Evolutionary conservation across 2,113 vertebrate genomes (phyloP), one percentile per base, ranked within the genome.

Genomic region (Ceratotherium simum): DNA sequence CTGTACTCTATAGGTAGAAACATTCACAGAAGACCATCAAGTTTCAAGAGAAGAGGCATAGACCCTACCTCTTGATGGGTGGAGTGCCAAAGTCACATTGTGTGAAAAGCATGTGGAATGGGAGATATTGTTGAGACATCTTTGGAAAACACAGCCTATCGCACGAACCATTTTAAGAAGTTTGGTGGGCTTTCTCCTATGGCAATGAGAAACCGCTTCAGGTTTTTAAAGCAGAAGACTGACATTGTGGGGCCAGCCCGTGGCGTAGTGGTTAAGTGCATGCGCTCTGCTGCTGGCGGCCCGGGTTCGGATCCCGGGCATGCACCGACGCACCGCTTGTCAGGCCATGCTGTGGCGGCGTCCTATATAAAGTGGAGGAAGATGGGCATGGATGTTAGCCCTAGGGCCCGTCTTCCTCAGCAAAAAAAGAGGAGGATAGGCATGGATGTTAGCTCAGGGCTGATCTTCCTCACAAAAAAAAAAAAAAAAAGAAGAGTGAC

Each of bases 151-250:
- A n/a, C 4, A 39, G 4, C 86, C 54, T 93, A 6, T 51, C 5
- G 1, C n/a, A 42, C 13, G 31, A 62, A 81, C 27, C 14, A 25
- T 17, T 51, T 85, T 82, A 88, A 88, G 54, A 76, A 88, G 33
- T 93, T 82, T 93, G 76, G 70, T 87, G 31, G 73, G 3, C 78
- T 42, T 90, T 97, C 76, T 60, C 46, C 18, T 46, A 64, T 70
- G 42, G 36, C 81, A 92, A 25, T 81, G 62, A 58, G 51, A 91
- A 90, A 54, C 17, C 31, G 78, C 18, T 90, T 56, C 17, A 64
- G 42, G 18, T 8, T 60, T 91, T 73, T 79, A 56, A 69, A 69
- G 33, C 5, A 65, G 69, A 36, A 46, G 82, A 81, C 42, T 85
- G 78, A 69, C 51, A 72, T 64, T 75, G 42, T 42, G 42, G 42